A percentile compares a stretch with the other conserved stretches of the same genome.
Conservation (phyloP, 2,888 invertebrate genomes). For the Agriotes lineatus region DNA sequence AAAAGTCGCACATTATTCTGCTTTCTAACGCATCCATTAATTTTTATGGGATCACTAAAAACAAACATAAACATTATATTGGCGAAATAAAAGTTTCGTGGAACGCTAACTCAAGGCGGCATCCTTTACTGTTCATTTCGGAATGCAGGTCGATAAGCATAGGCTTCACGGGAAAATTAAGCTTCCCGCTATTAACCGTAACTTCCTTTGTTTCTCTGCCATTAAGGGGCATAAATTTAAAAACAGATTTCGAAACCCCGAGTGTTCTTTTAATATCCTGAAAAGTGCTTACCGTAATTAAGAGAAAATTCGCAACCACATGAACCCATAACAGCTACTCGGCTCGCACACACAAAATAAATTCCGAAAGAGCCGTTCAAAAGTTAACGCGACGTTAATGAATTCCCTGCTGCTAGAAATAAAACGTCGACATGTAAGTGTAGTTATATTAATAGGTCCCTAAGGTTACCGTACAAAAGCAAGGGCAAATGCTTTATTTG, state of each 20-base stretch:
- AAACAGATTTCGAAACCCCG: too few relatives aligned
- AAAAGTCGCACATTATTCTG: background rate
- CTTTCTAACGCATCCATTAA: conserved; percentile 8
- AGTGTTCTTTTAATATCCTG: too few relatives aligned
- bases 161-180: too few relatives aligned
- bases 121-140: background rate
- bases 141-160: too few relatives aligned
- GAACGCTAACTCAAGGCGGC: background rate
- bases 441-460: conserved; percentile 36
- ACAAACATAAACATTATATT: conserved; percentile 20
- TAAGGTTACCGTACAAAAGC: conserved; percentile 21
- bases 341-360: conserved; percentile 3
- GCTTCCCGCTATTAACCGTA: too few relatives aligned
- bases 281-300: too few relatives aligned
- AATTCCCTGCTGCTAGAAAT: conserved; percentile 35
- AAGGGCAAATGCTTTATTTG: conserved; percentile 30
- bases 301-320: too few relatives aligned
- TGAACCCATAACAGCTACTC: too few relatives aligned
- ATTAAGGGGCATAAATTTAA: too few relatives aligned
- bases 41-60: conserved; percentile 11
- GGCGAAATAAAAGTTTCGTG: background rate
- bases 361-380: conserved; percentile 7
- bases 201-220: too few relatives aligned
- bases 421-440: conserved; percentile 33
- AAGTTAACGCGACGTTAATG: conserved; percentile 21